phyloP scores from a whole-genome alignment of 2,888 invertebrate genomes.

The Priocnemis perturbator region DNA sequence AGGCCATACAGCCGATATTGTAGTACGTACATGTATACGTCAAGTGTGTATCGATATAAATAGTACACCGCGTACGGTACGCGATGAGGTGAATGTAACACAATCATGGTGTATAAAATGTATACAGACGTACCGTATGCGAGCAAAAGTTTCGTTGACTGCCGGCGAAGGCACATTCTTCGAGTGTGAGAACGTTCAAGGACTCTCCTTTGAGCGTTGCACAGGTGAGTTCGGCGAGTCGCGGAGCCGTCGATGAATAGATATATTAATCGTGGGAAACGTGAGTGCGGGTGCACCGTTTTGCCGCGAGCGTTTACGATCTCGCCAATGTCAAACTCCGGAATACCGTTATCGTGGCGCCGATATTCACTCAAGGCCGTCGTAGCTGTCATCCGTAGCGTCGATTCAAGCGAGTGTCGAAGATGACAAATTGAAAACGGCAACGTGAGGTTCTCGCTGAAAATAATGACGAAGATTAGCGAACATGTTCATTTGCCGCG shows the following conservation, averaged over 20 bases:
- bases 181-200: constrained; percentile 15
- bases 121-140: background rate
- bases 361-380: constrained; percentile 2
- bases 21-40: no score
- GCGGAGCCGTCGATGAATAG: constrained; percentile 5
- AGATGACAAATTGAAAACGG: no score
- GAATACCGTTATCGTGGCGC: constrained; percentile 6
- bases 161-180: constrained; percentile 17
- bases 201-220: constrained; percentile 4
- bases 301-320: constrained; percentile 9
- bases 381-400: background rate
- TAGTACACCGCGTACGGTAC: no score
- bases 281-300: constrained; percentile 10
- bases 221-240: constrained; percentile 1
- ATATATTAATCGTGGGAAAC: background rate
- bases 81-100: no score
- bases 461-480: no score
- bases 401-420: no score
- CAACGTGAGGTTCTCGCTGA: no score
- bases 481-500: no score
- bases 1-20: no score
- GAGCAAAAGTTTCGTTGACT: constrained; percentile 17
- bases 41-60: no score
- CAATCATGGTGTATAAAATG: background rate
- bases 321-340: constrained; percentile 5